Base-by-base conservation (phyloP, 2,113 vertebrate genomes). In the Nesogale talazaci region DNA sequence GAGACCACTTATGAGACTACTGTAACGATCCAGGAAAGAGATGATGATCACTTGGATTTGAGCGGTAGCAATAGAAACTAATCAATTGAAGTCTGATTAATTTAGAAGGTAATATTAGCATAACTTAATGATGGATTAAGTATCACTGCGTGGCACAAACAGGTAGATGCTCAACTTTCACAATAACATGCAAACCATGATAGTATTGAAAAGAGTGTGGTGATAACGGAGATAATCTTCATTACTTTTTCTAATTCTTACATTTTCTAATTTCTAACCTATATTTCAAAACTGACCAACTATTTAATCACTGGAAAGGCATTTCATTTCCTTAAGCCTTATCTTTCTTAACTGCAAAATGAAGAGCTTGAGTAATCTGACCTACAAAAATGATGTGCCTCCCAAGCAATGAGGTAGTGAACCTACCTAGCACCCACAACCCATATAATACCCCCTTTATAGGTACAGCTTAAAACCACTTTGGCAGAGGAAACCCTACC, bases 51-150 rank as follows among this genome's bases (percentile, higher is more conserved):
- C 56, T 87, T 83, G 25, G 59, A 57, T 42, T 74, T 65, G 3
- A 74, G 22, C 86, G 59, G 8, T 85, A 59, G 15, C 34, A 72
- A 20, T 83, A 31, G 46, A 74, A 29, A 79, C 3, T 42, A 29
- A 90, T 90, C 63, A 83, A 63, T 1, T 78, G 63, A 23, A 61
- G 59, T 22, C 46, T 52, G 19, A 56, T 74, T 2, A 38, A 36
- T 79, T 79, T 72, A 52, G 87, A 95, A 57, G 19, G 19, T 20
- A 83, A 42, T 90, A 86, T 76, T 56, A 86, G 1, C 34, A 61
- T 31, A 6, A 42, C 9, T 70, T 86, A 31, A 78, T 61, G 29
- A 46, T 52, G 23, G 34, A 52, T 69, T 76, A 34, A 31, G 16
- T 70, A 34, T 70, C 67, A n/a, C 31, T 70, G 15, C 15, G 31